phyloP scores from a whole-genome alignment of 2,888 invertebrate species.

The Drosophila yooni region DNA sequence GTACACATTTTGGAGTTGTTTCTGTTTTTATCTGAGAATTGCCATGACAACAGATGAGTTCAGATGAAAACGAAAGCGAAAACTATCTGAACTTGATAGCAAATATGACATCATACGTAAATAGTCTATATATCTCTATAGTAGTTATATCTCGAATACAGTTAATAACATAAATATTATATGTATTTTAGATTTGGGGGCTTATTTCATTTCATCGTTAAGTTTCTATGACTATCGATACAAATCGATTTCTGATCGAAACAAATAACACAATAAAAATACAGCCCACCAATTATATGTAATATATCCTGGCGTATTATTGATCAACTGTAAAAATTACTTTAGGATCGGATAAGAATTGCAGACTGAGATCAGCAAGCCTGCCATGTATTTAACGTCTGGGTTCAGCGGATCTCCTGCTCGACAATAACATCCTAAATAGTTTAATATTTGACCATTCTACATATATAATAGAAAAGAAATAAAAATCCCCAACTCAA shows the following conservation, averaged over 20 bases:
- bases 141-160: neutral
- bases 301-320: neutral
- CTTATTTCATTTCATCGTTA: no score
- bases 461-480: neutral
- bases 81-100: neutral
- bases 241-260: no score
- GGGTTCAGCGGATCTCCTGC: neutral
- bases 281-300: no score
- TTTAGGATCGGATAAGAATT: neutral
- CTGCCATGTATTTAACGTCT: neutral
- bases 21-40: constrained; percentile 14
- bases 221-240: no score
- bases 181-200: no score
- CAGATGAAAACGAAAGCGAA: neutral
- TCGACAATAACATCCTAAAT: neutral
- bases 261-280: no score
- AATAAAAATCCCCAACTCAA: neutral
- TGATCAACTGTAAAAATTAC: neutral
- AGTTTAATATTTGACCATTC: neutral
- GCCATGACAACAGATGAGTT: constrained; percentile 7
- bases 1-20: neutral
- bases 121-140: neutral
- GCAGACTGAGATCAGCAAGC: neutral
- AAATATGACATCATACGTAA: neutral
- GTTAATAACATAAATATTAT: neutral